Evolutionary conservation across 2,797 vertebrate species (phyloP).

Genomic region (Psittacula echo): DNA sequence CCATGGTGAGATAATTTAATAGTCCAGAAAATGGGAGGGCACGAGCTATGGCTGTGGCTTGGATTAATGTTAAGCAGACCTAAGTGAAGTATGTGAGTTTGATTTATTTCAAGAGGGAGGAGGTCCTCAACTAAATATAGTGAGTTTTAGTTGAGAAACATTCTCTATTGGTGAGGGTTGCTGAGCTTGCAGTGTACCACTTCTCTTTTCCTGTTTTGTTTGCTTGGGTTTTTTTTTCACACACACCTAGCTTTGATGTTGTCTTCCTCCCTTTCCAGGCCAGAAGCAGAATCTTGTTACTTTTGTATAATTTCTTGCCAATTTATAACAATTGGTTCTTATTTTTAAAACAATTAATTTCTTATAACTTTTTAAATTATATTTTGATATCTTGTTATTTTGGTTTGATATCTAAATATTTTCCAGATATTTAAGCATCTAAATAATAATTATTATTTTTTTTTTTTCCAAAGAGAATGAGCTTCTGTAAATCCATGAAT

Average conservation of each 20-base stretch:
- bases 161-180: background rate
- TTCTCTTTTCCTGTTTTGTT: background rate
- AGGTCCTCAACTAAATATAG: background rate
- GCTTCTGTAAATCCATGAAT: background rate
- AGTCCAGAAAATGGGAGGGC: background rate
- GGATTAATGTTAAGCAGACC: background rate
- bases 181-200: background rate
- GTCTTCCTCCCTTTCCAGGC: background rate
- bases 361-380: background rate
- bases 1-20: background rate
- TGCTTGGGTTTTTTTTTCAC: background rate
- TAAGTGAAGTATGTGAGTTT: background rate
- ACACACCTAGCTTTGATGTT: background rate
- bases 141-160: background rate
- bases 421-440: background rate
- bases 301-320: background rate
- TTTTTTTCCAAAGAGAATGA: background rate
- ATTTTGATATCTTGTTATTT: background rate
- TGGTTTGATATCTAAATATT: background rate
- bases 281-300: background rate
- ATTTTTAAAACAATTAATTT: background rate
- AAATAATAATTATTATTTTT: background rate
- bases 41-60: fast-evolving
- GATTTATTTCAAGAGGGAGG: background rate
- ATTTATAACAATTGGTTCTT: background rate